Evolutionary conservation across 2,113 vertebrate species (phyloP).

Genomic region (Ciconia maguari): DNA sequence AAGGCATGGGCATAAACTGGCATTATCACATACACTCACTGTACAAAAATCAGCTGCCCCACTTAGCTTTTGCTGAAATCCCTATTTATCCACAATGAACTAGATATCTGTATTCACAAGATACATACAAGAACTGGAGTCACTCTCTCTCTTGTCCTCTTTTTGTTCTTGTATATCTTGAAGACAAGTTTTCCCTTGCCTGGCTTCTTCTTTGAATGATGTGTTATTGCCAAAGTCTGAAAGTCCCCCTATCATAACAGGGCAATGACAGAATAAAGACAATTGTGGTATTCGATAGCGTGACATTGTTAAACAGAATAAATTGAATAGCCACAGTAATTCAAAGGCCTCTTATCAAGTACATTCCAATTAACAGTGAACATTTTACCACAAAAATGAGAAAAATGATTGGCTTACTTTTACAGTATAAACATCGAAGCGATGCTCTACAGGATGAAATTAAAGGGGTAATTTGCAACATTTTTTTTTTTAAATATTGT

Average conservation of each 20-base stretch:
- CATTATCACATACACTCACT: background rate
- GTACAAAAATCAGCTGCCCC: background rate
- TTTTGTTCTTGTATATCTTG: constrained; percentile 74
- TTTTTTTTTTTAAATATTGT: background rate
- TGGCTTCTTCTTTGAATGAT: constrained; percentile 88
- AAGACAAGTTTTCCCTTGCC: constrained; percentile 75
- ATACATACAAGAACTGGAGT: constrained; percentile 86
- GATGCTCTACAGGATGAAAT: background rate
- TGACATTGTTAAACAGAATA: background rate
- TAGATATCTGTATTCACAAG: background rate
- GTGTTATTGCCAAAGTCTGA: constrained; percentile 89
- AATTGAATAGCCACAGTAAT: background rate
- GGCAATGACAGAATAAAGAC: background rate
- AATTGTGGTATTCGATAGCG: background rate
- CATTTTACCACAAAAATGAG: background rate
- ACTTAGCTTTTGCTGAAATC: constrained; percentile 9
- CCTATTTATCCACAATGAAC: background rate
- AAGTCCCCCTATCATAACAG: constrained; percentile 79
- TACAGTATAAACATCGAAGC: background rate
- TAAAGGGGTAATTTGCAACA: background rate
- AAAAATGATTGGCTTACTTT: background rate
- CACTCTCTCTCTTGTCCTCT: constrained; percentile 81
- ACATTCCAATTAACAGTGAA: constrained; percentile 33
- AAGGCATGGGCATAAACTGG: background rate
- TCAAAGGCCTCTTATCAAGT: constrained; percentile 37